These are phyloP conservation scores for Caenorhabditis virilis DNA, from an alignment of 2,888 invertebrate species.

Conservation along the genomic window DNA sequence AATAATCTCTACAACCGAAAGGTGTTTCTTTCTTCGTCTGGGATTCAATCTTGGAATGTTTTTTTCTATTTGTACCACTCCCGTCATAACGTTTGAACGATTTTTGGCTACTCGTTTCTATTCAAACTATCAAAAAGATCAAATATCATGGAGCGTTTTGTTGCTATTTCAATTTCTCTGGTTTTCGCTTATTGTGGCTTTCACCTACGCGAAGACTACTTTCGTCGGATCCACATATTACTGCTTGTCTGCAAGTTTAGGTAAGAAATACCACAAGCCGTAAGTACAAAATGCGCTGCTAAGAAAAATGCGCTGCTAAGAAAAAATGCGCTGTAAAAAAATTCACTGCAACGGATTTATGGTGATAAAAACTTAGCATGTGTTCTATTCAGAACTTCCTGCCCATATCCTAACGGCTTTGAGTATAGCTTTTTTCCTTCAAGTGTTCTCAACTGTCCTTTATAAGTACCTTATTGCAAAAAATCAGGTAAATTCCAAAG, in stretches of 20 bases:
- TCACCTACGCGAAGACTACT: conserved; percentile 6
- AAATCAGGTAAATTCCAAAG: no score
- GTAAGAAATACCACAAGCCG: background rate
- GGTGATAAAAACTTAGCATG: background rate
- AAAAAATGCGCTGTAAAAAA: no score
- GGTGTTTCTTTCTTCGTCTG: conserved; percentile 16
- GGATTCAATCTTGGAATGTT: conserved; percentile 17
- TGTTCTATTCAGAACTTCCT: no score
- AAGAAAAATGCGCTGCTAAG: no score
- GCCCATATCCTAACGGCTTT: no score
- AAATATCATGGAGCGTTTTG: conserved; percentile 8
- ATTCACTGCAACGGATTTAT: background rate
- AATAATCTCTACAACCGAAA: conserved; percentile 9
- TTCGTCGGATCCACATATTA: conserved; percentile 11
- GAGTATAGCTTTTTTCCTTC: no score
- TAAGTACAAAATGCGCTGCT: no score
- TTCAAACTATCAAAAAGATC: conserved; percentile 11
- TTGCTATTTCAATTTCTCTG: conserved; percentile 5
- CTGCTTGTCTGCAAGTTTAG: conserved; percentile 8
- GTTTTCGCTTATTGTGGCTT: conserved; percentile 3
- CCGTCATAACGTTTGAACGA: conserved; percentile 9
- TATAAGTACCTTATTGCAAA: no score
- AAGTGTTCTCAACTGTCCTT: no score
- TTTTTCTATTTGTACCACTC: conserved; percentile 19
- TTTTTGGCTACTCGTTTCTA: conserved; percentile 3